Conservation (phyloP, 1,140 invertebrate species). For the Achroia grisella region DNA sequence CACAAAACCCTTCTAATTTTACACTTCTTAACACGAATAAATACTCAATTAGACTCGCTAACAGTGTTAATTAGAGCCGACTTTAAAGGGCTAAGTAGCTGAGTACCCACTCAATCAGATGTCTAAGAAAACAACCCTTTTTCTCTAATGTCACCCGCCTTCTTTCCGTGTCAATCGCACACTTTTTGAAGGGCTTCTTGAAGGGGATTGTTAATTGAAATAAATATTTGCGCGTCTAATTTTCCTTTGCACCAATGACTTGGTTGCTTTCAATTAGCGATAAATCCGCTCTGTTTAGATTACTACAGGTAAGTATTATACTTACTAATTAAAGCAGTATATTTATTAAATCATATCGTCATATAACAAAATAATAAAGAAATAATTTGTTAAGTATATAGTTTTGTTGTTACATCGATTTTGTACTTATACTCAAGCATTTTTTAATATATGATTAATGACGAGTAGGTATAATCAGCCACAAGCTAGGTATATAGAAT, state of each 20-base stretch:
- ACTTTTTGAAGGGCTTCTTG: constrained; percentile 15
- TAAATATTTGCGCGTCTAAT: constrained; percentile 67
- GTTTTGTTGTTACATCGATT: too few relatives aligned
- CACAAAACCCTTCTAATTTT: constrained; percentile 12
- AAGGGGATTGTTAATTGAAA: constrained; percentile 55
- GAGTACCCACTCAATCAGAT: constrained; percentile 50
- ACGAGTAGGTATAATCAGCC: too few relatives aligned
- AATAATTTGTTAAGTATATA: too few relatives aligned
- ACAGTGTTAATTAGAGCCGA: constrained; percentile 49
- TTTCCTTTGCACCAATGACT: constrained; percentile 52
- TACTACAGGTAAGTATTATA: too few relatives aligned
- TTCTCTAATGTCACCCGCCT: constrained; percentile 54
- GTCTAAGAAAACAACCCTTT: constrained; percentile 55
- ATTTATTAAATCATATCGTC: too few relatives aligned
- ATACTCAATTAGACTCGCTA: constrained; percentile 33
- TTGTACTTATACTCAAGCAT: too few relatives aligned
- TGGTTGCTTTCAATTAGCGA: constrained; percentile 7
- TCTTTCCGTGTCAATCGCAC: constrained; percentile 63
- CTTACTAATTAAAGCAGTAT: too few relatives aligned
- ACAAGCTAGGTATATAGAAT: too few relatives aligned
- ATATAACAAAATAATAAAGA: too few relatives aligned
- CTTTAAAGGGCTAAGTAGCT: constrained; percentile 48
- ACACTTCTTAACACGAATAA: constrained; percentile 17
- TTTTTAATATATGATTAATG: too few relatives aligned
- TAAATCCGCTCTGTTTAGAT: too few relatives aligned